These are phyloP conservation scores for Neopelma chrysocephalum DNA, from an alignment of 2,797 vertebrate species.

Conservation along the genomic window DNA sequence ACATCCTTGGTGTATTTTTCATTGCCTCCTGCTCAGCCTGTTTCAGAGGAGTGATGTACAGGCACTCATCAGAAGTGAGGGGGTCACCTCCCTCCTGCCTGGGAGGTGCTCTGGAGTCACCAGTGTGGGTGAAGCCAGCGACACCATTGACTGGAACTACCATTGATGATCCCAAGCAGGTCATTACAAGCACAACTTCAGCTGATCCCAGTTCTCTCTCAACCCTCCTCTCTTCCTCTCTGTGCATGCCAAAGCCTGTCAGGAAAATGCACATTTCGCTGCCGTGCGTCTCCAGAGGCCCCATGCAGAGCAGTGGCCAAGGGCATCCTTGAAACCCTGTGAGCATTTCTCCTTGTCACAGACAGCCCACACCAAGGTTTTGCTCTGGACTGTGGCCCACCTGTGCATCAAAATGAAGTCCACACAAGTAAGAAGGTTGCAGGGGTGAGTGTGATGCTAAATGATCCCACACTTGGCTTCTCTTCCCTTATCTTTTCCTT, in stretches of 20 bases:
- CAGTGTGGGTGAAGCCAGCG: background rate
- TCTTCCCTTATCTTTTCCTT: background rate
- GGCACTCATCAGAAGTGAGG: background rate
- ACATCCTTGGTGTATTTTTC: background rate
- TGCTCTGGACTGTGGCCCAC: background rate
- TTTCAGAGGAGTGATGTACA: background rate
- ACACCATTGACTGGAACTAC: background rate
- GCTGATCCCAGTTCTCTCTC: background rate
- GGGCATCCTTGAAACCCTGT: background rate
- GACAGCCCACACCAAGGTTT: background rate
- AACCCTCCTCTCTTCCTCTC: background rate
- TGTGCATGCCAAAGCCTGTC: fast-evolving
- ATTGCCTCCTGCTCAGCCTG: background rate
- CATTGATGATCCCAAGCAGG: background rate
- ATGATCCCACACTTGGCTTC: background rate
- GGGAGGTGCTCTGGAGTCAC: background rate
- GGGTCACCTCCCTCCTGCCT: background rate
- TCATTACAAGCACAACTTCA: background rate
- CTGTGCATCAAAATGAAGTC: background rate
- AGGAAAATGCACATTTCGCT: background rate
- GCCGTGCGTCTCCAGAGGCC: fast-evolving
- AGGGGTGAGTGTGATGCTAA: background rate
- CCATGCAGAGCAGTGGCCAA: background rate
- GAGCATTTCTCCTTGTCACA: background rate
- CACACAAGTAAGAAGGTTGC: background rate